Percentiles rank a stretch among this genome's conserved stretches.
These are phyloP conservation scores for Limnothrissa miodon DNA, from an alignment of 2,113 vertebrate genomes.

Conservation along the genomic window DNA sequence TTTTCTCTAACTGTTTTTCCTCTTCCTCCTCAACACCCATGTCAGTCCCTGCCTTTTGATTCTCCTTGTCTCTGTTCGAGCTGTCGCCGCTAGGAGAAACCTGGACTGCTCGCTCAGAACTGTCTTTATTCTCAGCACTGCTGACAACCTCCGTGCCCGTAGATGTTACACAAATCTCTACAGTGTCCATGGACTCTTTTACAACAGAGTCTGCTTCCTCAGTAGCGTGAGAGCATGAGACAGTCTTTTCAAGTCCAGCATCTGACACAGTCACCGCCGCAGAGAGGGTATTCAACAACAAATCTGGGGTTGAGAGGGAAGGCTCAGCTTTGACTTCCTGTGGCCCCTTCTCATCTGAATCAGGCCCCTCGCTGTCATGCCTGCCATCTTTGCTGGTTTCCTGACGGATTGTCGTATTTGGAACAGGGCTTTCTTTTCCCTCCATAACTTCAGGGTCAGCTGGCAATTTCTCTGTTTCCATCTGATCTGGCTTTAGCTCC, in stretches of 20 bases:
- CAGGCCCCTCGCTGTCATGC: constrained; percentile 38
- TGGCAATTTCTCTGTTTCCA: not conserved
- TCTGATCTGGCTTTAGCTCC: not conserved
- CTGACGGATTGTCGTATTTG: not conserved
- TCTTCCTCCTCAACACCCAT: constrained; percentile 29
- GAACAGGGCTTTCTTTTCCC: not conserved
- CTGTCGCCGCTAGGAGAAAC: not conserved
- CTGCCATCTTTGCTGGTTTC: constrained; percentile 40
- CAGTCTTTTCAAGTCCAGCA: not conserved
- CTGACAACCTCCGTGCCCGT: not conserved
- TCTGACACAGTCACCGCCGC: not conserved
- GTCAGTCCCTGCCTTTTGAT: constrained; percentile 13
- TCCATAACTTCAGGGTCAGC: not conserved
- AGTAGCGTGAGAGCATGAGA: not conserved
- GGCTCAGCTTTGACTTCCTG: not conserved
- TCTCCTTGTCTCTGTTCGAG: constrained; percentile 22
- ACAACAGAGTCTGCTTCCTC: not conserved
- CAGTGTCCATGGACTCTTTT: not conserved
- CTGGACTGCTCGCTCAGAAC: not conserved
- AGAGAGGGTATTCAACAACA: not conserved
- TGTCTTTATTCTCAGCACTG: not conserved
- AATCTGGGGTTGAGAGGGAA: constrained; percentile 4
- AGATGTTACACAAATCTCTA: not conserved
- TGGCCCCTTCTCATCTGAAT: not conserved
- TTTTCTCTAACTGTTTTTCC: constrained; percentile 22